Base-by-base conservation (phyloP, 1,140 invertebrate genomes). In the Bombus superbus region DNA sequence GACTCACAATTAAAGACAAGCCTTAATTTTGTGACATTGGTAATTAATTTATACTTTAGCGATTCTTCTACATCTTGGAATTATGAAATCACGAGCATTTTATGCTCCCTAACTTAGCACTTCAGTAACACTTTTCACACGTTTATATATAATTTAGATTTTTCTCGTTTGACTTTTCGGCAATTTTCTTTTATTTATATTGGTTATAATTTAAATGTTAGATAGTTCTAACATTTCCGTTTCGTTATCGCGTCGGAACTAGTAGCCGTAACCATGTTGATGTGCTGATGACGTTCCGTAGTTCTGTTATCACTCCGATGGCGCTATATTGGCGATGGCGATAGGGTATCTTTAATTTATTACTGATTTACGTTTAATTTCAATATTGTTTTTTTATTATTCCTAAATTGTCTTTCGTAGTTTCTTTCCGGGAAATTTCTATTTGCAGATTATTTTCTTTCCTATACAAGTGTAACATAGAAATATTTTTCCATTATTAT, bases 221-320 rank as follows among this genome's bases (percentile, higher is more conserved):
- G n/a, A 85, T 42, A 28, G 66, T 28, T 79, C 82, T 38, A 88
- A 85, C 62, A 40, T 88, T 86, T 83, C 25, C 64, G 47, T 75
- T 64, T 47, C 59, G 71, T 89, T 88, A 88, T 81, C 86, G 75
- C 86, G 53, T 81, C 68, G 57, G 68, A 71, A 88, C 72, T 81
- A 86, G 53, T 76, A 73, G 59, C 47, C 64, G 76, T 53, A 80
- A 86, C 85, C 87, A 90, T 86, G 81, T 90, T 88, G 81, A 82
- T 88, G 68, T 83, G 47, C 81, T 69, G 84, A 86, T 86, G 89
- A 90, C 89, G 78, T 85, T 76, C 47, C 18, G 62, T 88, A 86
- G 73, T 88, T 86, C 32, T 28, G n/a, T 66, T 81, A 80, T 81
- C 44, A 47, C 53, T 53, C 22, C 69, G 44, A 66, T 72, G 82